These are phyloP conservation scores for Anhinga rufa DNA, from an alignment of 2,113 vertebrate genomes.

Conservation along the genomic window DNA sequence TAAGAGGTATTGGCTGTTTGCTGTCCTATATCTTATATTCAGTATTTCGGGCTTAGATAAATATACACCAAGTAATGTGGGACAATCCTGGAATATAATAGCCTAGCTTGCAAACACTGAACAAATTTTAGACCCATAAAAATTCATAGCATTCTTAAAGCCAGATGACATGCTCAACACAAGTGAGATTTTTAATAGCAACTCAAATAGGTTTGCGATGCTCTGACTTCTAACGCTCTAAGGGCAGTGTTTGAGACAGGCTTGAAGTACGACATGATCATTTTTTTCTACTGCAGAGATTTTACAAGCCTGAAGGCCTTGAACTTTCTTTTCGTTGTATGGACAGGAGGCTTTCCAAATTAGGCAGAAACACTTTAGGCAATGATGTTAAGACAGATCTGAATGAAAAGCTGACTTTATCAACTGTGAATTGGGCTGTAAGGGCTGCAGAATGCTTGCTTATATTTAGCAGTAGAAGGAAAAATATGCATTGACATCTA, in stretches of 20 bases:
- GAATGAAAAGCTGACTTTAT: neutral
- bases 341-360: neutral
- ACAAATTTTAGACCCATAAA: neutral
- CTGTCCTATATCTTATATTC: accelerated
- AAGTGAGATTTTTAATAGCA: neutral
- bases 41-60: neutral
- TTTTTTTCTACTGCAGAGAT: neutral
- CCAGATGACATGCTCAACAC: neutral
- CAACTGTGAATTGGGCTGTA: neutral
- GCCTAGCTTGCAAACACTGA: neutral
- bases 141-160: neutral
- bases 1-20: neutral
- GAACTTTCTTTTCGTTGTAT: neutral
- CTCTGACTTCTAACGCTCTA: neutral
- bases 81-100: neutral
- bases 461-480: neutral
- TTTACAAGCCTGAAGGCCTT: neutral
- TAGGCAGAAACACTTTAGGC: neutral
- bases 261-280: accelerated
- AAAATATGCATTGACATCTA: neutral
- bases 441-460: neutral
- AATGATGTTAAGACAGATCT: neutral
- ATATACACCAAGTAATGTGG: neutral
- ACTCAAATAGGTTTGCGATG: neutral
- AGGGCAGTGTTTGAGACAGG: neutral